Evolutionary conservation across 2,888 invertebrate genomes (phyloP).

Genomic region (Drosophila subquinaria): DNA sequence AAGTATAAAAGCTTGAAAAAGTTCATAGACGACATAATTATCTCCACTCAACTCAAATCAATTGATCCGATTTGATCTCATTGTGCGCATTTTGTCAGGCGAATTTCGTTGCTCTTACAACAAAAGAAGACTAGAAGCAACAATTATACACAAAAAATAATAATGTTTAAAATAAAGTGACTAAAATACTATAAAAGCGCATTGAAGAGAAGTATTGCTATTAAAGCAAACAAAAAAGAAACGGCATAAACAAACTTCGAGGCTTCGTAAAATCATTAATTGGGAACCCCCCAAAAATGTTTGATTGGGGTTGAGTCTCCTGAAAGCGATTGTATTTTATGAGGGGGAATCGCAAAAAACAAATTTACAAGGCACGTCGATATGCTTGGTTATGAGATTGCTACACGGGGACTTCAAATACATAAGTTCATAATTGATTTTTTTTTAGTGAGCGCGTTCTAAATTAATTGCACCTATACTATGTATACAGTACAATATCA

Average conservation of each 20-base stretch:
- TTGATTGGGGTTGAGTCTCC: constrained; percentile 71
- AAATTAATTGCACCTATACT: constrained; percentile 86
- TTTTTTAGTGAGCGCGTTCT: constrained; percentile 83
- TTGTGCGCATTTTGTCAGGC: constrained; percentile 56
- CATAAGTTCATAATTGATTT: constrained; percentile 51
- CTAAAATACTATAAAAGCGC: constrained; percentile 82
- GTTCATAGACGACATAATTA: constrained; percentile 70
- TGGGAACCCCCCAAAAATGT: constrained; percentile 50
- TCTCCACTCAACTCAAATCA: constrained; percentile 58
- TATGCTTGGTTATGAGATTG: constrained; percentile 32
- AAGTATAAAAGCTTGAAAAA: constrained; percentile 80
- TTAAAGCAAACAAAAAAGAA: constrained; percentile 61
- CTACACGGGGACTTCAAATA: constrained; percentile 45
- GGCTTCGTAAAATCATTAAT: constrained; percentile 78
- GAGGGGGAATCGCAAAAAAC: constrained; percentile 52
- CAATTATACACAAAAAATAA: constrained; percentile 83
- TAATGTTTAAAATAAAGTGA: constrained; percentile 78
- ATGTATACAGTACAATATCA: constrained; percentile 86
- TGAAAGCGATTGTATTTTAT: constrained; percentile 68
- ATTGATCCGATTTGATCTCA: constrained; percentile 42
- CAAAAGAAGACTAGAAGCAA: constrained; percentile 85
- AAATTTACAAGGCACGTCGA: constrained; percentile 78
- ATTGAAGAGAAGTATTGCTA: constrained; percentile 72
- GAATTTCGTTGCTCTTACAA: constrained; percentile 83
- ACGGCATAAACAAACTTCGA: constrained; percentile 47